Evolutionary conservation across 2,113 vertebrate genomes (phyloP), one percentile per base, ranked within the genome.

Genomic region (Stigmatopora nigra): DNA sequence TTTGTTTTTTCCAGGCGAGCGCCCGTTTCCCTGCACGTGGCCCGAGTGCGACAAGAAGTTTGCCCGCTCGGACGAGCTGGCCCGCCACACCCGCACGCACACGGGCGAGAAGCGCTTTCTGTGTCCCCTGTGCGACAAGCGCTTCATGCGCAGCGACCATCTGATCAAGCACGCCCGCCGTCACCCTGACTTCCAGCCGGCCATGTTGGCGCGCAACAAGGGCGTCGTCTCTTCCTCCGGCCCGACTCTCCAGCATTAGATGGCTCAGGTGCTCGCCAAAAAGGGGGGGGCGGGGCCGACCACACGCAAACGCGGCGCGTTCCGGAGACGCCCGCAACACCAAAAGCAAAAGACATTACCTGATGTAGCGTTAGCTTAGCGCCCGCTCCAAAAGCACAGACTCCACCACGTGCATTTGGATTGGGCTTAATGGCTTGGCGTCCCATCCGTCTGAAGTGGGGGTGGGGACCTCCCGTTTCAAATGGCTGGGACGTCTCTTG

Each of bases 101-200:
- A 92, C 91, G 0, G 91, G 91, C 7, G 91, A 92, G 58, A 91
- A 92, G 1, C 91, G 91, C 72, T 92, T 92, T 83, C 80, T 86
- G 65, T 92, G 91, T 65, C 91, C 91, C 0, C 80, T 92, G 61
- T 91, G 91, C 63, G 88, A 90, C 25, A 92, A 92, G 78, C 89
- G 90, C 47, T 92, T 92, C 78, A 91, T 92, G 91, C 91, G 91
- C 76, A 91, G 90, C 47, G 91, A 92, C 83, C 91, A 92, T 79
- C 85, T 92, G 84, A 91, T 90, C 81, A 92, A 92, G 77, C 91
- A 92, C 5, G 91, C 90, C 55, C 89, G 90, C 45, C 90, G 91
- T 2, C 91, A 92, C 57, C 89, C 90, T 4, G 84, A 90, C 75
- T 92, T 91, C 87, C 76, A 85, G 62, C 89, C 89, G 52, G 87